Conservation (phyloP, 1,140 invertebrate species). For the Tetramorium parvispinum region DNA sequence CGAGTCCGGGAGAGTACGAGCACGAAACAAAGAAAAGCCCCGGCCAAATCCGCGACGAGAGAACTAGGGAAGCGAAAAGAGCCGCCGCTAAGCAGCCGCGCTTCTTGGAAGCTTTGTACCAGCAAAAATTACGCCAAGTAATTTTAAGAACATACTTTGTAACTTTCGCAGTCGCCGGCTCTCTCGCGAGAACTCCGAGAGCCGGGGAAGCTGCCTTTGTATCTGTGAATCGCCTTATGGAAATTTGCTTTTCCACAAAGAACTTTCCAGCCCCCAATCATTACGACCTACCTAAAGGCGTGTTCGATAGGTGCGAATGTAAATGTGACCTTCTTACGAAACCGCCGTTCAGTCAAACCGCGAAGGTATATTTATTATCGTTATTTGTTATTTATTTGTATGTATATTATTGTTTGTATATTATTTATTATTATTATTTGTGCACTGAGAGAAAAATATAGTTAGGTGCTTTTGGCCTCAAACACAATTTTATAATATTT, state of each 20-base stretch:
- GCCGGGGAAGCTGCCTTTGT: background rate
- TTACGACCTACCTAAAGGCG: constrained; percentile 60
- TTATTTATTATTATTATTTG: too few relatives aligned
- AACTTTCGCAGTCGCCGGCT: constrained; percentile 38
- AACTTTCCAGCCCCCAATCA: constrained; percentile 68
- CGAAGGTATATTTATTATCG: constrained; percentile 49
- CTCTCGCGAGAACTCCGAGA: constrained; percentile 21
- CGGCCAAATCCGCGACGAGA: constrained; percentile 59
- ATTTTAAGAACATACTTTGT: constrained; percentile 47
- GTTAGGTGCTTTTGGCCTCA: too few relatives aligned
- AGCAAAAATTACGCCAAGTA: constrained; percentile 69
- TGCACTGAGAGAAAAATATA: too few relatives aligned
- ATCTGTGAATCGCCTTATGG: constrained; percentile 15
- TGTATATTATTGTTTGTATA: too few relatives aligned
- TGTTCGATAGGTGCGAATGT: constrained; percentile 62
- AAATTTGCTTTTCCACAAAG: constrained; percentile 54
- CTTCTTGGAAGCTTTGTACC: constrained; percentile 62
- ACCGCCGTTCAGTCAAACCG: constrained; percentile 56
- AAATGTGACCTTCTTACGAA: constrained; percentile 51
- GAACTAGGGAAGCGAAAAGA: constrained; percentile 66
- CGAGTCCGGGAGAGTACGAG: constrained; percentile 69
- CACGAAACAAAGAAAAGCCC: constrained; percentile 55
- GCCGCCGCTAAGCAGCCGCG: constrained; percentile 59
- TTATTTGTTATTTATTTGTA: too few relatives aligned
- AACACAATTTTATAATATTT: too few relatives aligned